Evolutionary conservation across 2,888 invertebrate genomes (phyloP).

Genomic region (Apamea epomidion): DNA sequence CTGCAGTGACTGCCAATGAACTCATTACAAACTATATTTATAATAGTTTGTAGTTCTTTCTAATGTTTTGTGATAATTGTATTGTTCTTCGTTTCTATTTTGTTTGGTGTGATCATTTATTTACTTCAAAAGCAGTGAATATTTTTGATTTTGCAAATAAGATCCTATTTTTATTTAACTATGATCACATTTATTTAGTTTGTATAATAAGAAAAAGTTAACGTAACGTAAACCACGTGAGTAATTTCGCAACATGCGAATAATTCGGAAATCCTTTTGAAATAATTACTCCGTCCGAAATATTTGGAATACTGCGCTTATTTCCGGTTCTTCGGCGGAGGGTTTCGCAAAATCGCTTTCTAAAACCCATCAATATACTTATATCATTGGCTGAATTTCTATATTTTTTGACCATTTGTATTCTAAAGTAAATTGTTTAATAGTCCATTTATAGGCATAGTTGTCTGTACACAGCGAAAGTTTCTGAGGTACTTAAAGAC

Average conservation of each 20-base stretch:
- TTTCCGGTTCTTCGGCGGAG: conserved; percentile 67
- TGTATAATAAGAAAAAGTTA: not conserved
- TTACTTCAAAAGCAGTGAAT: not conserved
- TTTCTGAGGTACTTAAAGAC: conserved; percentile 69
- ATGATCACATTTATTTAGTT: not conserved
- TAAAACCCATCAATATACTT: conserved; percentile 73
- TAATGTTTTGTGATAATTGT: not conserved
- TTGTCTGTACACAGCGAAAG: conserved; percentile 78
- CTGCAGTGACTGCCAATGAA: not conserved
- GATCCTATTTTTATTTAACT: not conserved
- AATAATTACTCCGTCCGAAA: conserved; percentile 55
- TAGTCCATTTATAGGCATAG: conserved; percentile 77
- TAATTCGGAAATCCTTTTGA: conserved; percentile 52
- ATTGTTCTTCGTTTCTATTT: not conserved
- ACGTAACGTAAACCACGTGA: not conserved
- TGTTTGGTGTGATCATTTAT: not conserved
- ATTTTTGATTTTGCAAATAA: not conserved
- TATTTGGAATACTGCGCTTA: conserved; percentile 61
- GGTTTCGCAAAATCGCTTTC: conserved; percentile 76
- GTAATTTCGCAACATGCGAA: conserved; percentile 38
- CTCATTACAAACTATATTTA: not conserved
- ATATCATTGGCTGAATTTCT: conserved; percentile 72
- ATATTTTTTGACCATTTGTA: conserved; percentile 81
- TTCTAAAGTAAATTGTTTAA: conserved; percentile 75
- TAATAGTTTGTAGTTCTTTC: not conserved